Evolutionary conservation across 2,797 vertebrate genomes (phyloP), one percentile per base, ranked within the genome.

Genomic region (Hafferia zeledoni): DNA sequence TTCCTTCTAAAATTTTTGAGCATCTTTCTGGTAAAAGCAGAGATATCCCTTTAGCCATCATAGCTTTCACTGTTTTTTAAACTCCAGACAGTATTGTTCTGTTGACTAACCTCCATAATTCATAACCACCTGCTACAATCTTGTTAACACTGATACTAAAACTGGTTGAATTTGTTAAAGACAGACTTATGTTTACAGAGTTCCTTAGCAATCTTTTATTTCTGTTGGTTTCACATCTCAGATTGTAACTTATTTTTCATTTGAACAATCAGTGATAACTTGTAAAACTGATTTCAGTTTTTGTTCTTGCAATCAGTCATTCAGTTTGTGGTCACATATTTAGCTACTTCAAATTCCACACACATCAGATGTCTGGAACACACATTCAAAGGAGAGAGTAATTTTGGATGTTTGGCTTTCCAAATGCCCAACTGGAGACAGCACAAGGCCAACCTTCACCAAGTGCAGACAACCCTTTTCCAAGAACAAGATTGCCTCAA

Each of bases 11-110:
- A 79, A 63, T 52, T 88, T 83, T 91, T 65, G 92, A 89, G 88
- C 91, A 60, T 88, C 35, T 1, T 88, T 89, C 56, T 89, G 75
- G 74, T 78, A 97, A 94, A 89, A 93, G 75, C 68, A 96, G 91
- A 86, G 41, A 83, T 89, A 93, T 27, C 52, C 61, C 82, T 94
- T 89, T 76, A 92, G 69, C 87, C 94, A 89, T 93, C 94, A 87
- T 18, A 93, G 61, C 74, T 94, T 90, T 95, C 78, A 84, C 65
- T 85, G 85, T 19, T 71, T 96, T 95, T 95, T 93, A 46, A 94
- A 94, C 76, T 72, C 50, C 57, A 11, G 19, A 75, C 60, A 37
- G 43, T 87, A 76, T 95, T 97, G 90, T 94, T 94, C 83, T 95
- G 53, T 95, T 91, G 92, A 75, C 63, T 52, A 9, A 94, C 87